Percentiles rank a stretch among this genome's conserved stretches.
Evolutionary conservation across 2,797 vertebrate genomes (phyloP).

Genomic region (Rhinogobio ventralis): DNA sequence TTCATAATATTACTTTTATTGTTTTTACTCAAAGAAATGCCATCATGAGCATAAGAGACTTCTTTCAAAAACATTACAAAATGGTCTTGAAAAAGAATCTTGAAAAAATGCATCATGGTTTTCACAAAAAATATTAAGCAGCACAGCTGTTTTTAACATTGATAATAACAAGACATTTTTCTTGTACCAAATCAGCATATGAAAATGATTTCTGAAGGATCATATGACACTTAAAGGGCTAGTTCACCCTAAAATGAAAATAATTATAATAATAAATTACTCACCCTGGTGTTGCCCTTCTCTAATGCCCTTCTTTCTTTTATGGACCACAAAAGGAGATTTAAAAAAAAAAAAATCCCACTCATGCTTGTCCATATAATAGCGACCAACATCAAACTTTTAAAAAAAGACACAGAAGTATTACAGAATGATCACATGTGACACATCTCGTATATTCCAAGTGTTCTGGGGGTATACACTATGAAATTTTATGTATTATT

Average conservation of each 20-base stretch:
- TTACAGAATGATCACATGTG: no score
- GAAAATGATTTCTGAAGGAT: not conserved
- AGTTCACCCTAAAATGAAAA: not conserved
- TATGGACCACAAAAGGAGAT: not conserved
- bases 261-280: not conserved
- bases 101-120: not conserved
- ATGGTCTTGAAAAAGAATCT: not conserved
- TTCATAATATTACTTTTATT: no score
- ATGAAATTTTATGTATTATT: no score
- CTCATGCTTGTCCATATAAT: no score
- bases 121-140: not conserved
- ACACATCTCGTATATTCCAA: no score
- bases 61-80: no score
- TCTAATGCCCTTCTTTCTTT: not conserved
- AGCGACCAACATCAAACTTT: no score
- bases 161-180: not conserved
- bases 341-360: no score
- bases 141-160: not conserved
- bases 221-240: not conserved
- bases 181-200: not conserved
- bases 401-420: no score
- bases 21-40: no score
- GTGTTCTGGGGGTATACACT: no score
- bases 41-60: no score
- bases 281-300: not conserved